Percentiles rank a stretch among this genome's conserved stretches.
Conservation (phyloP, 2,888 invertebrate genomes). For the Atrina japonica region DNA sequence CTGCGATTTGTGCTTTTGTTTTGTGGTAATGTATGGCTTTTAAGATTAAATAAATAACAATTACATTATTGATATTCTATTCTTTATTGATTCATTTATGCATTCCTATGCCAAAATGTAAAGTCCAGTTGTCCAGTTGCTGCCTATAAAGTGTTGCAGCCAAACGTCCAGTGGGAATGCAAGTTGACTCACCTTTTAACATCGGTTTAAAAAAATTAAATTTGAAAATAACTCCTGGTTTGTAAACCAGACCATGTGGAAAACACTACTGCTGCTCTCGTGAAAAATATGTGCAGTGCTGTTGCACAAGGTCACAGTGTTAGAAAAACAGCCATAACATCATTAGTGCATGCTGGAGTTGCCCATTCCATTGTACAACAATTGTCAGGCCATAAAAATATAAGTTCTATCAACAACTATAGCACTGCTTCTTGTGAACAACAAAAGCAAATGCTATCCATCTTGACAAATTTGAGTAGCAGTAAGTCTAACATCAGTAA, state of each 20-base stretch:
- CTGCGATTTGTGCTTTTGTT: too few species aligned
- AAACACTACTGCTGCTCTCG: slow-evolving; percentile 12
- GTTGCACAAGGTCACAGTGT: slow-evolving; percentile 6
- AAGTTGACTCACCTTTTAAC: too few species aligned
- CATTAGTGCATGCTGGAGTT: slow-evolving; percentile 30
- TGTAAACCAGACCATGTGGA: slow-evolving; percentile 13
- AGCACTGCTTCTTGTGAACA: slow-evolving; percentile 18
- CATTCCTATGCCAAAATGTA: too few species aligned
- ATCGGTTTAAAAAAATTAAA: too few species aligned
- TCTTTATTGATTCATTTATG: too few species aligned
- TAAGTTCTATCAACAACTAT: slow-evolving; percentile 24
- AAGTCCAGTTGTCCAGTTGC: too few species aligned
- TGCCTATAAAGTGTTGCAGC: too few species aligned
- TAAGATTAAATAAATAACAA: too few species aligned
- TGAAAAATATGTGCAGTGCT: slow-evolving; percentile 19
- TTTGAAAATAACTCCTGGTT: background rate
- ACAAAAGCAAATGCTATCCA: slow-evolving; percentile 8
- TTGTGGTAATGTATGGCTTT: too few species aligned
- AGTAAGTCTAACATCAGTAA: too few species aligned
- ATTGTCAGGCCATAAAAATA: slow-evolving; percentile 18
- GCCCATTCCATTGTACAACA: slow-evolving; percentile 16
- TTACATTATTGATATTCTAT: too few species aligned
- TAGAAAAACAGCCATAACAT: slow-evolving; percentile 26
- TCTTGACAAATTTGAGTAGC: slow-evolving; percentile 8
- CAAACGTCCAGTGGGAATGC: too few species aligned